Evolutionary conservation across 2,113 vertebrate genomes (phyloP).

Genomic region (Aptenodytes forsteri): DNA sequence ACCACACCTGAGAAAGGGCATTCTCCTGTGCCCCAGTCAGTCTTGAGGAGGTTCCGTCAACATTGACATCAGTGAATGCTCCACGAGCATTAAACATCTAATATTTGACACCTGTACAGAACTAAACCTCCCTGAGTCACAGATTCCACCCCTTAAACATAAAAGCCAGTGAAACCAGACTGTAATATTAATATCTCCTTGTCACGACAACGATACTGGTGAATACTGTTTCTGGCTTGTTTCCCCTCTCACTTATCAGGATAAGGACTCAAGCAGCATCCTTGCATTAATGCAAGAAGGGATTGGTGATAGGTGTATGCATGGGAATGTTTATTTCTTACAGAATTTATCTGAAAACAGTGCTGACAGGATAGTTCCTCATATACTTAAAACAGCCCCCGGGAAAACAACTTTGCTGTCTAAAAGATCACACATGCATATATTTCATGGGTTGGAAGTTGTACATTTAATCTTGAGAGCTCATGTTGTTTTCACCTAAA

Average conservation of each 20-base stretch:
- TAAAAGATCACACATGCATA: constrained; percentile 42
- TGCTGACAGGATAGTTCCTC: constrained; percentile 22
- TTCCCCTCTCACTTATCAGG: neutral
- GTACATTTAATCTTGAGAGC: neutral
- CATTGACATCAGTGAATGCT: neutral
- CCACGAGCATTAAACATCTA: neutral
- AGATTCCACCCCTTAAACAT: neutral
- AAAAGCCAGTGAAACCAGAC: neutral
- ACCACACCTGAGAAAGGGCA: neutral
- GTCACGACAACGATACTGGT: neutral
- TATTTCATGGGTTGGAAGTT: constrained; percentile 28
- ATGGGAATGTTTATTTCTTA: neutral
- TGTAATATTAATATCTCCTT: neutral
- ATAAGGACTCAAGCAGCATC: neutral
- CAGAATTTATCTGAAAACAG: constrained; percentile 10
- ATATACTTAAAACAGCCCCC: constrained; percentile 6
- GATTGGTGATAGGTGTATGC: neutral
- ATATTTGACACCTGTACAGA: neutral
- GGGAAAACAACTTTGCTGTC: constrained; percentile 38
- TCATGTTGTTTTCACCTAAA: constrained; percentile 41
- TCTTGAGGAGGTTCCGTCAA: neutral
- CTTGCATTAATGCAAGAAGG: neutral
- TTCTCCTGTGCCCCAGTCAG: neutral
- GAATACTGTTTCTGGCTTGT: neutral
- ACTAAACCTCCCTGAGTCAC: neutral